Percentiles rank a stretch among this genome's conserved stretches.
phyloP scores from a whole-genome alignment of 1,140 invertebrate species.

The Palaemon carinicauda region DNA sequence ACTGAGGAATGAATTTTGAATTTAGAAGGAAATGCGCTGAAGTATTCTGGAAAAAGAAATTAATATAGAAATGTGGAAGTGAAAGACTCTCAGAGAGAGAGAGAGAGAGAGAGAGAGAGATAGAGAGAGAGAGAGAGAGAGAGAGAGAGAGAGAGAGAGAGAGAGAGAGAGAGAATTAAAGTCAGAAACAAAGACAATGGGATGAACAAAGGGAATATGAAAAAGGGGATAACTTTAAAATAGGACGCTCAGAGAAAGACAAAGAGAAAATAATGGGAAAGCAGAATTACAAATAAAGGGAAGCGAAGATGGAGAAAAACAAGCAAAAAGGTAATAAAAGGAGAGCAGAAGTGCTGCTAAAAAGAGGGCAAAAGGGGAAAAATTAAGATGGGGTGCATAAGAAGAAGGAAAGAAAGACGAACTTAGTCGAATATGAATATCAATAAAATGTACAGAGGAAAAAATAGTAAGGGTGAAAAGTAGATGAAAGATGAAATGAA shows the following conservation, averaged over 20 bases:
- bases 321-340: too few relatives aligned
- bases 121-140: neutral
- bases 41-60: neutral
- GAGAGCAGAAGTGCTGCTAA: too few relatives aligned
- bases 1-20: too few relatives aligned
- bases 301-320: neutral
- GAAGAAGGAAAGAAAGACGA: neutral
- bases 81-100: too few relatives aligned
- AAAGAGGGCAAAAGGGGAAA: neutral
- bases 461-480: neutral
- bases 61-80: too few relatives aligned
- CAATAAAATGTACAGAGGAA: neutral
- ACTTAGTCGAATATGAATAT: neutral
- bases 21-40: neutral
- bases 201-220: neutral
- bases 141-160: neutral
- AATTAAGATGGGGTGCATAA: neutral
- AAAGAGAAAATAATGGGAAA: neutral
- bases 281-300: neutral
- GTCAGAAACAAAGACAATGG: neutral
- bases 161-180: too few relatives aligned
- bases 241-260: neutral
- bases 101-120: neutral
- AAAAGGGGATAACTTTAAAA: too few relatives aligned
- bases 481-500: too few relatives aligned